Evolutionary conservation across 2,888 invertebrate species (phyloP).

Genomic region (Sturmia bella): DNA sequence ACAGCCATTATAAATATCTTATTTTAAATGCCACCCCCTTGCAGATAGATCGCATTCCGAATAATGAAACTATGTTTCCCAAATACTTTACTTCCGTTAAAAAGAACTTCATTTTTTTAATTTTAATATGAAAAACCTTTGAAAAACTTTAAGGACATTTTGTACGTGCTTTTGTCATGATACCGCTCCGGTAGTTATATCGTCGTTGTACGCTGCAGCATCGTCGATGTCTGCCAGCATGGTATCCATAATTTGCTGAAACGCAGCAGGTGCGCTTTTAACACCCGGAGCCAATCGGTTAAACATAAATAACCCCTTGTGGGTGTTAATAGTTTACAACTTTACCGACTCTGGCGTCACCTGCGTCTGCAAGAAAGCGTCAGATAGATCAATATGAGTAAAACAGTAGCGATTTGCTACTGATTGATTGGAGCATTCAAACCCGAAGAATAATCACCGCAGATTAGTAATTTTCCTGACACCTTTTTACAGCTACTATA

Average conservation of each 20-base stretch:
- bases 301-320: constrained; percentile 26
- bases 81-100: constrained; percentile 10
- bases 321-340: constrained; percentile 10
- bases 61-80: neutral
- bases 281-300: constrained; percentile 23
- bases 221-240: constrained; percentile 27
- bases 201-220: constrained; percentile 17
- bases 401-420: constrained; percentile 16
- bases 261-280: constrained; percentile 22
- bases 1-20: no score
- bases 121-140: constrained; percentile 8
- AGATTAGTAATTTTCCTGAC: constrained; percentile 19
- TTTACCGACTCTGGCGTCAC: constrained; percentile 10
- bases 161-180: constrained; percentile 12
- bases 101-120: constrained; percentile 31
- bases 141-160: neutral
- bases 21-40: no score
- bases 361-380: constrained; percentile 22
- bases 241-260: constrained; percentile 36
- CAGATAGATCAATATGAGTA: constrained; percentile 41
- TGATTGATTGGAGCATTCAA: constrained; percentile 9
- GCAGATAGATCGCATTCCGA: constrained; percentile 11
- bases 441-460: constrained; percentile 29
- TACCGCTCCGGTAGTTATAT: constrained; percentile 10
- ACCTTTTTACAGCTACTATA: constrained; percentile 36